These are phyloP conservation scores for Oligia strigilis DNA, from an alignment of 2,888 invertebrate genomes.

Conservation along the genomic window DNA sequence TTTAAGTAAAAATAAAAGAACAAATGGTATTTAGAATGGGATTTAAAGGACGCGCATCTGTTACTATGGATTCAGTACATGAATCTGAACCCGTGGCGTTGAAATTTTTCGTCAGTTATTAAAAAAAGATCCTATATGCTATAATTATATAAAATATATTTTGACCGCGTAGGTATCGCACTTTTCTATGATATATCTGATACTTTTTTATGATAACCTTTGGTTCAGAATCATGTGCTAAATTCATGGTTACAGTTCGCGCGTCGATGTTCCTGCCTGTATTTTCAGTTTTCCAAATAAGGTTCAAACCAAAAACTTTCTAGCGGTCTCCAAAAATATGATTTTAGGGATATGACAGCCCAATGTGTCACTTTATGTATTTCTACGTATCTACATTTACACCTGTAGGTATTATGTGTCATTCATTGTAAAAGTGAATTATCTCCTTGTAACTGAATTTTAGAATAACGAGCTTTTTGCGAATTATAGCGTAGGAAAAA, in stretches of 20 bases:
- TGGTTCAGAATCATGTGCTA: too few relatives aligned
- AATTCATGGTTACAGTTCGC: not conserved
- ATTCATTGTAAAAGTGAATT: too few relatives aligned
- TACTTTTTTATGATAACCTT: too few relatives aligned
- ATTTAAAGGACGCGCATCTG: too few relatives aligned
- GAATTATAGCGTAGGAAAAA: too few relatives aligned
- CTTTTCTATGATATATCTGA: too few relatives aligned
- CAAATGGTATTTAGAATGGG: not conserved
- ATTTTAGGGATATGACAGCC: not conserved
- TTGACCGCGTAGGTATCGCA: too few relatives aligned
- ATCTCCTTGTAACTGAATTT: too few relatives aligned
- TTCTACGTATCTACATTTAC: not conserved
- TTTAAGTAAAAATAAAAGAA: not conserved
- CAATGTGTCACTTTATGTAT: not conserved
- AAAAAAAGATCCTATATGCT: too few relatives aligned
- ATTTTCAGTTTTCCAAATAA: not conserved
- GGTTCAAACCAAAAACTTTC: too few relatives aligned
- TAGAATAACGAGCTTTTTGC: too few relatives aligned
- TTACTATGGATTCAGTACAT: not conserved
- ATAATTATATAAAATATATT: not conserved
- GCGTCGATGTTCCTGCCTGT: not conserved
- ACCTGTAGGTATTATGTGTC: not conserved
- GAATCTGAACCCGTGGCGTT: not conserved
- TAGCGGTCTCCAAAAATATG: not conserved
- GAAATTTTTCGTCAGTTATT: too few relatives aligned